Evolutionary conservation across 2,888 invertebrate genomes (phyloP), one percentile per base, ranked within the genome.

Genomic region (Parnassius glacialis): DNA sequence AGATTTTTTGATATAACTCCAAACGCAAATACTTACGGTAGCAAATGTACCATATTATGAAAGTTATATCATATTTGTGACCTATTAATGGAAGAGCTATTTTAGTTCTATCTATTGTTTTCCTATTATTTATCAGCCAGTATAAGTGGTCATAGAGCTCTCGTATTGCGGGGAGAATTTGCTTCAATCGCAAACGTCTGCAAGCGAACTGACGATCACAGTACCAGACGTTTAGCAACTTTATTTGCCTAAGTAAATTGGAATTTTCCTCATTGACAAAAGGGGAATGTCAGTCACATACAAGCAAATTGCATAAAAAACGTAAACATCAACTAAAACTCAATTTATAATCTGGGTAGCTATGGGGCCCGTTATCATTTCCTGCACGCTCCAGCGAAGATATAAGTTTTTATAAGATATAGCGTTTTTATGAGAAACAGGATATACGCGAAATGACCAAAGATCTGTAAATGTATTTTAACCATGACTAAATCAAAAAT

Each of bases 391-490:
- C 47, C 61, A 43, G n/a, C 44, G 55, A 43, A 50, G 60, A 45
- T 34, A 52, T 13, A 43, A 43, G 10, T 10, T 43, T 43, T 43
- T 43, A 43, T 43, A 43, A 10, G 43, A 43, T 9, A 3, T 11
- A 57, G 57, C 64, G 65, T 67, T 57, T 61, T 56, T 57, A 41
- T 20, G 51, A 20, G 34, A 57, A 57, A 12, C 57, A 42, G 52
- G 52, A 61, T 61, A 41, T 51, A 43, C 55, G n/a, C 3, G 11
- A 56, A 61, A 55, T 42, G 9, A 52, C 47, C 48, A 50, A 48
- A 34, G 11, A 52, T 44, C 41, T 3, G 42, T 10, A 9, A 50
- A 25, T 42, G n/a, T 51, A 9, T 10, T 43, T 43, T 20, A 51
- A 57, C 16, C 20, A 7, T 34, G 34, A 34, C 34, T 34, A 7